Conservation (phyloP, 2,797 vertebrate genomes). For the Parauchenoglanis punctatus region DNA sequence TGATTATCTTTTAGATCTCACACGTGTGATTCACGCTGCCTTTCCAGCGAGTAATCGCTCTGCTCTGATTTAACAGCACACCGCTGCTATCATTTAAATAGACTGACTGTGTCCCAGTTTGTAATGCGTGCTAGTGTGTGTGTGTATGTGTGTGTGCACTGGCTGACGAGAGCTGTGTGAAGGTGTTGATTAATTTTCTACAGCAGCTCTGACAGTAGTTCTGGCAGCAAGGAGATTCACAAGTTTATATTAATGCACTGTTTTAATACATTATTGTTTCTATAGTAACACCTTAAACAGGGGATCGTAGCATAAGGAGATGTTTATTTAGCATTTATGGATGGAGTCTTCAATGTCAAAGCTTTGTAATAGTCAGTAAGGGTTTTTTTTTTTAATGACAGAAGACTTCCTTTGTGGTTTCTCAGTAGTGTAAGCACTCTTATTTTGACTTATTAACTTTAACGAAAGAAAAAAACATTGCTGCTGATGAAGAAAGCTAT, state of each 20-base stretch:
- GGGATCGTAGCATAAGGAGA: not conserved
- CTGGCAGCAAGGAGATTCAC: not conserved
- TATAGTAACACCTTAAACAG: not conserved
- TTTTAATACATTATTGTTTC: not conserved
- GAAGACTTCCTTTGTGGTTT: not conserved
- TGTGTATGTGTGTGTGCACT: conserved; percentile 16
- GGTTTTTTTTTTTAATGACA: not conserved
- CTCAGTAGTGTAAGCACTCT: not conserved
- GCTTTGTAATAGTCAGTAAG: not conserved
- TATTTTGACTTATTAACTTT: not conserved
- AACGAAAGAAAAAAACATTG: not conserved
- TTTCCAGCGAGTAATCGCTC: conserved; percentile 38
- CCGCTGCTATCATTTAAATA: conserved; percentile 50
- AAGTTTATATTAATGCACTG: not conserved
- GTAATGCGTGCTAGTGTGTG: conserved; percentile 25
- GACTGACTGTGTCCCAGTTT: conserved; percentile 57
- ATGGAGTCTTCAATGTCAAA: not conserved
- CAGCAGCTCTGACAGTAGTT: conserved; percentile 11
- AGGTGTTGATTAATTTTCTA: conserved; percentile 31
- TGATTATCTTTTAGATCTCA: conserved; percentile 32
- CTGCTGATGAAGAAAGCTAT: not conserved
- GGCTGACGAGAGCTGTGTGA: conserved; percentile 4
- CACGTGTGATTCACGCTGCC: conserved; percentile 22
- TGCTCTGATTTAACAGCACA: conserved; percentile 53
- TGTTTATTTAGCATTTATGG: not conserved